Percentiles rank a stretch among this genome's conserved stretches.
Evolutionary conservation across 2,797 vertebrate species (phyloP).

Genomic region (Pipistrellus kuhlii): DNA sequence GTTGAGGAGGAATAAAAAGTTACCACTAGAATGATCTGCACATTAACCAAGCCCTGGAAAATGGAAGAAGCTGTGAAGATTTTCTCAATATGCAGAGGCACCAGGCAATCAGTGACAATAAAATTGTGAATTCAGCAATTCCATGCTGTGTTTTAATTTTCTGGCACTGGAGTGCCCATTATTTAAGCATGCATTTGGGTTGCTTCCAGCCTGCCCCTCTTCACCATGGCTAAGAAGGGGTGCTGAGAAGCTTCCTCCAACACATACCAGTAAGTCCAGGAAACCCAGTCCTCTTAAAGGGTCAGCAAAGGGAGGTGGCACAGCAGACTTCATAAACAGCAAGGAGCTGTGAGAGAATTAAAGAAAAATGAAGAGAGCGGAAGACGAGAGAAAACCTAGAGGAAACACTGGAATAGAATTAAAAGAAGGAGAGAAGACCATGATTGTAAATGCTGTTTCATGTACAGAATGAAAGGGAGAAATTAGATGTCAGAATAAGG

Average conservation of each 20-base stretch:
- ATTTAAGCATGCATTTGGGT: slow-evolving; percentile 76
- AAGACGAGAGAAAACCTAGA: background rate
- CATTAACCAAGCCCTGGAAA: slow-evolving; percentile 80
- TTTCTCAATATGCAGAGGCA: slow-evolving; percentile 84
- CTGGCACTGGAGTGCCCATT: slow-evolving; percentile 77
- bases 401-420: background rate
- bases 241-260: slow-evolving; percentile 53
- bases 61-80: slow-evolving; percentile 82
- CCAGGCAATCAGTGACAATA: slow-evolving; percentile 85
- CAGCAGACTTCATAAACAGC: background rate
- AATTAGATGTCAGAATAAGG: background rate
- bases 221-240: slow-evolving; percentile 54
- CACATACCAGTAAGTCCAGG: background rate
- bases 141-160: slow-evolving; percentile 85
- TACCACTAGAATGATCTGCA: slow-evolving; percentile 68
- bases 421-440: background rate
- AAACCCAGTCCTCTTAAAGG: accelerated
- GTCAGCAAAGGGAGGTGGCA: slow-evolving; percentile 32
- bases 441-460: background rate
- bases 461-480: background rate
- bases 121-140: slow-evolving; percentile 81
- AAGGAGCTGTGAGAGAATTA: background rate
- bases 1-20: slow-evolving; percentile 58
- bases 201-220: slow-evolving; percentile 49
- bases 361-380: background rate